Conservation (phyloP, 1,140 invertebrate genomes). For the Apis mellifera region DNA sequence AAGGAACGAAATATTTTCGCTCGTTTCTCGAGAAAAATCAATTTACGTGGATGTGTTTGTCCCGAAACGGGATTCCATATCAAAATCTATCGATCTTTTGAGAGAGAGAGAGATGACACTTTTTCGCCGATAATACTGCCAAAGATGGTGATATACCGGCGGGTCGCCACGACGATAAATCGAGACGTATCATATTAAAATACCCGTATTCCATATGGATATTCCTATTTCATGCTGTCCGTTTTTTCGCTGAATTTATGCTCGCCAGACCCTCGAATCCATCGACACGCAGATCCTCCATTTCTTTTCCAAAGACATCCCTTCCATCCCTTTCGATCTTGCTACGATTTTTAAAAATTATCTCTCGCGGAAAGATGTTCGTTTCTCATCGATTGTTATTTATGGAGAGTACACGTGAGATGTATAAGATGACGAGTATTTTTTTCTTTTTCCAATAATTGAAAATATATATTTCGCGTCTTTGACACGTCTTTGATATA, state of each 20-base stretch:
- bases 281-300: not conserved
- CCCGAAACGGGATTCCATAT: too few species aligned
- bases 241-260: conserved; percentile 37
- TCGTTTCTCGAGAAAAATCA: not conserved
- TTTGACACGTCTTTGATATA: too few species aligned
- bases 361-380: not conserved
- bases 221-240: conserved; percentile 37
- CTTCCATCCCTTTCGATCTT: too few species aligned
- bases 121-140: conserved; percentile 32
- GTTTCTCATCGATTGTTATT: not conserved
- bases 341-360: not conserved
- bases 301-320: not conserved
- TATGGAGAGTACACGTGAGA: too few species aligned
- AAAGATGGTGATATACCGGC: conserved; percentile 39
- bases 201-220: conserved; percentile 22
- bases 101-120: not conserved
- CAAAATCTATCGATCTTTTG: conserved; percentile 19
- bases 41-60: too few species aligned
- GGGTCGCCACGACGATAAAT: conserved; percentile 35
- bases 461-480: too few species aligned
- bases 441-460: too few species aligned
- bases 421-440: too few species aligned
- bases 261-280: not conserved
- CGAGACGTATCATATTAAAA: conserved; percentile 41
- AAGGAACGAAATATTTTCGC: not conserved